Percentiles rank a stretch among this genome's conserved stretches.
Evolutionary conservation across 2,888 invertebrate species (phyloP).

Genomic region (Sericinus montela): DNA sequence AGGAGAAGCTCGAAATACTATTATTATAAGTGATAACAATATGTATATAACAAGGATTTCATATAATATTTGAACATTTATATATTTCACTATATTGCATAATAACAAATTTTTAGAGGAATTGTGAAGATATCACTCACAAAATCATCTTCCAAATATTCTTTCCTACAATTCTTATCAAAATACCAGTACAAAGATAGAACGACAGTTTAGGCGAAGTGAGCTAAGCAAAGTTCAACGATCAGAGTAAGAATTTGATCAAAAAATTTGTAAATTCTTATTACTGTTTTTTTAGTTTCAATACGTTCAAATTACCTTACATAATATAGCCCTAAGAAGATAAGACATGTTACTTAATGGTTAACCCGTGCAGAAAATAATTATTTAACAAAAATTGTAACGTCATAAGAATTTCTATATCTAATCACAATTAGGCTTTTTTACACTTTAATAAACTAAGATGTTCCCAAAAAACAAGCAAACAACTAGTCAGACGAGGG

Average conservation of each 20-base stretch:
- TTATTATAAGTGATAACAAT: conserved; percentile 42
- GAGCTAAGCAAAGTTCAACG: conserved; percentile 62
- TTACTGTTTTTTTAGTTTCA: neutral
- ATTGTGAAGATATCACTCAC: conserved; percentile 18
- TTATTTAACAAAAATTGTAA: conserved; percentile 37
- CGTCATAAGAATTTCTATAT: conserved; percentile 30
- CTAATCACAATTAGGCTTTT: conserved; percentile 45
- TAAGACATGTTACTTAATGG: conserved; percentile 11
- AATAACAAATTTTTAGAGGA: conserved; percentile 15
- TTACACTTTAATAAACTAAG: conserved; percentile 14
- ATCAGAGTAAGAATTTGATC: conserved; percentile 34
- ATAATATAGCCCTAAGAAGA: neutral
- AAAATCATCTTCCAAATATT: conserved; percentile 28
- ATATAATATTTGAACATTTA: conserved; percentile 19
- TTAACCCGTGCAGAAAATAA: conserved; percentile 38
- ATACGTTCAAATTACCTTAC: conserved; percentile 5
- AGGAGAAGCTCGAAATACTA: conserved; percentile 71
- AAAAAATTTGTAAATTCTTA: conserved; percentile 25
- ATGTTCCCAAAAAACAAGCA: conserved; percentile 29
- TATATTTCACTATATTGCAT: conserved; percentile 19
- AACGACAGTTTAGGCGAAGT: conserved; percentile 52
- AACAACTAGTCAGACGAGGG: conserved; percentile 44
- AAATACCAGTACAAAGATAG: conserved; percentile 48
- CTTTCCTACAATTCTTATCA: conserved; percentile 48
- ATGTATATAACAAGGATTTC: conserved; percentile 25